These are phyloP conservation scores for Pteronotus mesoamericanus DNA, from an alignment of 2,797 vertebrate species.

Conservation along the genomic window DNA sequence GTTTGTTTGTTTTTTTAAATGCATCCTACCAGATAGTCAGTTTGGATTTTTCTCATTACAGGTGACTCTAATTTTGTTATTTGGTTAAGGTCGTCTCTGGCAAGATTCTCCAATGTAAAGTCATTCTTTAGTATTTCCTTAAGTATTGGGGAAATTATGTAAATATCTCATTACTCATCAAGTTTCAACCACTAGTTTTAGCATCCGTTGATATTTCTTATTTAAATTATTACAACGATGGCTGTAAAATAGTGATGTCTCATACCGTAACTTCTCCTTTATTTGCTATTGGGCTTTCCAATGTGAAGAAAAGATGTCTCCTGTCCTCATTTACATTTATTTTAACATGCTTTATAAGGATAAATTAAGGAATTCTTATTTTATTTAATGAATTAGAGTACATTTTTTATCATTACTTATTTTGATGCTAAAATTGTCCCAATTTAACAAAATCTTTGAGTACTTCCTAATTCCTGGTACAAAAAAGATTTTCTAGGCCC, in stretches of 20 bases:
- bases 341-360: background rate
- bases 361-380: background rate
- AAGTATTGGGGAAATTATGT: background rate
- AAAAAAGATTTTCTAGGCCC: background rate
- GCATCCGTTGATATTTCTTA: background rate
- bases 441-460: background rate
- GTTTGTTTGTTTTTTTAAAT: background rate
- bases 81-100: background rate
- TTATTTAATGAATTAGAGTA: background rate
- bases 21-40: background rate
- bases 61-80: background rate
- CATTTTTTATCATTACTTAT: background rate
- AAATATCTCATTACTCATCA: background rate
- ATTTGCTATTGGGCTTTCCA: background rate
- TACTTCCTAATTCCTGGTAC: background rate
- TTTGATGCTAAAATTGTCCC: background rate
- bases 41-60: background rate
- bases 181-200: background rate
- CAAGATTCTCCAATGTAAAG: background rate
- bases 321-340: background rate
- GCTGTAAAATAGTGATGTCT: background rate
- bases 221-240: background rate
- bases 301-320: background rate
- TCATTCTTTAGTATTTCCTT: background rate
- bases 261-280: background rate